Evolutionary conservation across 1,140 invertebrate genomes (phyloP), one percentile per base, ranked within the genome.

Genomic region (Drosophila burlai): DNA sequence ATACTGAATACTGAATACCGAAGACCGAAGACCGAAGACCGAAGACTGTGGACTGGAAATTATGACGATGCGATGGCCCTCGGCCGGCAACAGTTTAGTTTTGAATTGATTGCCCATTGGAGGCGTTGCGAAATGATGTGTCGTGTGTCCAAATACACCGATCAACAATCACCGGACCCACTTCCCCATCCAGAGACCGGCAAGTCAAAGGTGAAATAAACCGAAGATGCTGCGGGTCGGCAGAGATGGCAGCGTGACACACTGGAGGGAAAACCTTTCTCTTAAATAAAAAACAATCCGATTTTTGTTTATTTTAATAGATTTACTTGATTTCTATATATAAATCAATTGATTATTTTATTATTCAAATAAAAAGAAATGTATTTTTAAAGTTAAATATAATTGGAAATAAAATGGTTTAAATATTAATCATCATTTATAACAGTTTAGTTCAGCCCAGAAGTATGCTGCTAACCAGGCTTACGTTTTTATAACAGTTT

Each of bases 51-150:
- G 5, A 52, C 50, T 55, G 52, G 50, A 58, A 42, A 24, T 36
- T 26, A 65, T 65, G 58, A 45, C 52, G 57, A 29, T 1, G 50
- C 29, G 45, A 59, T 73, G 74, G 60, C 74, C 76, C 66, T 73
- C 46, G 52, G 54, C 47, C 52, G 18, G 71, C 71, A 40, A 61
- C 67, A 73, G 54, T 73, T 73, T 73, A 46, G 67, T 46, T 71
- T 68, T n/a, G 65, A 73, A 74, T 73, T 61, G 71, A 74, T 61
- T 73, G 69, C 45, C 69, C 36, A 4, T 31, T 49, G 55, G 24
- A 61, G 69, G 69, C 45, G 69, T 73, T 73, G 67, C 69, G 34
- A 73, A 59, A 59, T 42, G 66, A 7, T 34, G 29, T 11, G 10
- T 34, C 29, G n/a, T 57, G 50, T 57, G 62, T 60, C 62, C 55